These are phyloP conservation scores for Sitobion miscanthi DNA, from an alignment of 1,140 invertebrate species.

Conservation along the genomic window DNA sequence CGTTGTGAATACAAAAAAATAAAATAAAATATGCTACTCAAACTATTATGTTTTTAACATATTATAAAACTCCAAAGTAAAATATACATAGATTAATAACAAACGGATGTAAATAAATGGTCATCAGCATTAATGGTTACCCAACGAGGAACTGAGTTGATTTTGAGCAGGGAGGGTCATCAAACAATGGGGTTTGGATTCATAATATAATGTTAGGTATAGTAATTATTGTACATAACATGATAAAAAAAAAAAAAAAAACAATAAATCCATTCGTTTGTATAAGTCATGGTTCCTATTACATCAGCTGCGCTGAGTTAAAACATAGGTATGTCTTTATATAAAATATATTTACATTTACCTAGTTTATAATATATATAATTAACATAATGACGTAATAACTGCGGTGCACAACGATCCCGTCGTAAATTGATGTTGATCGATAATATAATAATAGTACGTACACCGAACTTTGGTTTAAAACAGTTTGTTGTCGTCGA, in stretches of 20 bases:
- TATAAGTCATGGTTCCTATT: background rate
- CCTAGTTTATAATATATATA: background rate
- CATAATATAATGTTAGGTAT: background rate
- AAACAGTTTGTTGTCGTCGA: slow-evolving; percentile 13
- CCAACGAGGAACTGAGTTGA: background rate
- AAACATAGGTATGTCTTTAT: background rate
- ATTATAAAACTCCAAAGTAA: background rate
- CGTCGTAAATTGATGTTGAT: background rate
- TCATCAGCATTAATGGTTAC: background rate
- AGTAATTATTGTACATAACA: background rate
- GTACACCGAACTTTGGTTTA: background rate
- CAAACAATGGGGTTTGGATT: background rate
- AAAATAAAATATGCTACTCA: background rate
- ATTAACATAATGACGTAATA: slow-evolving; percentile 17
- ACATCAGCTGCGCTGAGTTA: background rate
- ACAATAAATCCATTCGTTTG: background rate
- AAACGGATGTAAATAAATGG: background rate
- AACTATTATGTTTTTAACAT: background rate
- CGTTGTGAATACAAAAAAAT: background rate
- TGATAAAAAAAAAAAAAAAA: background rate
- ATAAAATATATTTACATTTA: background rate
- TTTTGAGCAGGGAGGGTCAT: background rate
- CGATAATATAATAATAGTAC: background rate
- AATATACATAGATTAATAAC: background rate
- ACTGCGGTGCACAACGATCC: background rate